Evolutionary conservation across 2,113 vertebrate genomes (phyloP).

Genomic region (Sphyrna mokarran): DNA sequence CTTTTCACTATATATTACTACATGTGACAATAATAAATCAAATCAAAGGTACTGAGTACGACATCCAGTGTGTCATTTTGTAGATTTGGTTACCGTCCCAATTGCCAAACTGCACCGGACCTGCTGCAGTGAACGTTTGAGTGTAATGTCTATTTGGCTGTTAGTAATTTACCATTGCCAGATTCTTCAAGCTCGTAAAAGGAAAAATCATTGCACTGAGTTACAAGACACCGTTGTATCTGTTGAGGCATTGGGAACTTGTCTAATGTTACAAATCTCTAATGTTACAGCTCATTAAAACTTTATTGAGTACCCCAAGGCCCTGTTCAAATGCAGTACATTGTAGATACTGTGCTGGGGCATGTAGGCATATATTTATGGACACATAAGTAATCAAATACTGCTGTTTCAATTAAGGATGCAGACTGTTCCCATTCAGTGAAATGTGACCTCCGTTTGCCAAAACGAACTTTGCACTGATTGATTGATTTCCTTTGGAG

Average conservation of each 20-base stretch:
- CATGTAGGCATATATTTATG: slow-evolving; percentile 1
- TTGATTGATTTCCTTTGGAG: background rate
- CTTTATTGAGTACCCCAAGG: background rate
- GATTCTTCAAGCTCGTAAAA: background rate
- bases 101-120: background rate
- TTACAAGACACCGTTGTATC: background rate
- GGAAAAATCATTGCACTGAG: background rate
- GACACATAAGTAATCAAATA: background rate
- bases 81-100: background rate
- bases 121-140: background rate
- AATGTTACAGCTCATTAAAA: background rate
- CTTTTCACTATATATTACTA: too few relatives aligned
- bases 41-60: background rate
- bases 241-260: background rate
- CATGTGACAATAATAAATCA: too few relatives aligned
- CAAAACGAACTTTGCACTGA: background rate
- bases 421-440: background rate
- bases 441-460: background rate
- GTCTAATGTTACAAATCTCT: slow-evolving; percentile 14
- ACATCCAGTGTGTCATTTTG: background rate
- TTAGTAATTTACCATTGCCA: background rate
- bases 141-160: background rate
- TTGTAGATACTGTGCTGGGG: background rate
- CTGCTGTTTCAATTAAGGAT: slow-evolving; percentile 7
- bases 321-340: background rate